Evolutionary conservation across 2,888 invertebrate genomes (phyloP), one percentile per base, ranked within the genome.

Genomic region (Apoderus coryli): DNA sequence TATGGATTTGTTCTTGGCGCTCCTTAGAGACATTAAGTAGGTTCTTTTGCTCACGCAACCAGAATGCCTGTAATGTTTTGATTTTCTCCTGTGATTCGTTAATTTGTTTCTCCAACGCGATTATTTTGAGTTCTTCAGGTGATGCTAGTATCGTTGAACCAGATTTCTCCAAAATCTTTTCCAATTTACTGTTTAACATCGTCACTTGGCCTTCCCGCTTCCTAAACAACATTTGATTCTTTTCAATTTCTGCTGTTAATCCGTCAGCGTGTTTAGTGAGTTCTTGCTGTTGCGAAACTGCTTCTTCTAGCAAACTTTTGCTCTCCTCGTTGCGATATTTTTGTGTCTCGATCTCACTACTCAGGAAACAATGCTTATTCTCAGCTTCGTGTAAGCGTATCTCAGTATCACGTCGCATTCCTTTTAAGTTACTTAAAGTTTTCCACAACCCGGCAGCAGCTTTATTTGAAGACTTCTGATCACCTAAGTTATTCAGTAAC

Each of bases 21-120:
- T 79, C 74, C 35, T 75, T 64, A 0, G 77, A 69, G 10, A 84
- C 54, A 37, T 65, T 63, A 2, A 82, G 70, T 33, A 79, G 69
- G 48, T 75, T 72, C 1, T 73, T 72, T 53, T 85, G 81, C 40
- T 77, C 67, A 27, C 79, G 66, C 39, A 85, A 57, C 85, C 85
- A 85, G 52, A 72, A 71, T 42, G 72, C 67, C 53, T 84, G 78
- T 44, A 73, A 53, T 27, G 63, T 57, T 43, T 74, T 69, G 10
- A 75, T 74, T 44, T 69, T 66, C 35, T 65, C 65, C 25, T 72
- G 69, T 2, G 67, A 54, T 12, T 67, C 58, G 24, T 64, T 64
- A 32, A 82, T 75, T 33, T 65, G 64, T 43, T 67, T 69, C 48
- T 81, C 79, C 38, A 80, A 44, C 35, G 67, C 65, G 4, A 62